Conservation (phyloP, 2,113 vertebrate genomes). For the Cranoglanis bouderius region DNA sequence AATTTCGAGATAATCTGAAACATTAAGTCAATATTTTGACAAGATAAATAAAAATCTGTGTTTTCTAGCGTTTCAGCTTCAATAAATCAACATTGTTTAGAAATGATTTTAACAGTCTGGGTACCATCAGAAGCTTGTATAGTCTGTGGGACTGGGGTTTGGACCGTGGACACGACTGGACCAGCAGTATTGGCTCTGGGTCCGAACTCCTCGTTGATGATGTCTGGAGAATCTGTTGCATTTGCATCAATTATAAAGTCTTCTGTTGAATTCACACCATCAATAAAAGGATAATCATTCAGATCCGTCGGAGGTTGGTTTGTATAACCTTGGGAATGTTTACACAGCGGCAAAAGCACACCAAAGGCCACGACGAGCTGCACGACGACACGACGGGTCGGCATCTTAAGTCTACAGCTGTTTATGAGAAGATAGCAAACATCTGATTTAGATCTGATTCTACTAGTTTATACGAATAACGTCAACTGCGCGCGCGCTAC, state of each 20-base stretch:
- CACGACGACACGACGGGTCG: neutral
- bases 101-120: neutral
- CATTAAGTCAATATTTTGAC: too few species aligned
- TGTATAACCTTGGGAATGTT: neutral
- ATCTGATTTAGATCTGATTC: neutral
- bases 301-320: neutral
- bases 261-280: neutral
- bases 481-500: neutral
- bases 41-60: too few species aligned
- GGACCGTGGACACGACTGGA: neutral
- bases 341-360: neutral
- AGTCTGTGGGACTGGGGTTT: neutral
- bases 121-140: slow-evolving; percentile 1
- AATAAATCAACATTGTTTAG: neutral
- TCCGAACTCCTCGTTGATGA: neutral
- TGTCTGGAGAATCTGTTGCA: neutral
- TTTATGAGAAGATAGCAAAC: neutral
- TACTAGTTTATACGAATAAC: neutral
- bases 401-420: neutral
- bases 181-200: neutral
- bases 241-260: neutral
- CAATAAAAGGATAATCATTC: neutral
- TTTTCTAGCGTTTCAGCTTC: neutral
- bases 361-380: neutral
- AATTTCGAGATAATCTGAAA: neutral